phyloP scores from a whole-genome alignment of 2,113 vertebrate genomes.

The Theristicus caerulescens region DNA sequence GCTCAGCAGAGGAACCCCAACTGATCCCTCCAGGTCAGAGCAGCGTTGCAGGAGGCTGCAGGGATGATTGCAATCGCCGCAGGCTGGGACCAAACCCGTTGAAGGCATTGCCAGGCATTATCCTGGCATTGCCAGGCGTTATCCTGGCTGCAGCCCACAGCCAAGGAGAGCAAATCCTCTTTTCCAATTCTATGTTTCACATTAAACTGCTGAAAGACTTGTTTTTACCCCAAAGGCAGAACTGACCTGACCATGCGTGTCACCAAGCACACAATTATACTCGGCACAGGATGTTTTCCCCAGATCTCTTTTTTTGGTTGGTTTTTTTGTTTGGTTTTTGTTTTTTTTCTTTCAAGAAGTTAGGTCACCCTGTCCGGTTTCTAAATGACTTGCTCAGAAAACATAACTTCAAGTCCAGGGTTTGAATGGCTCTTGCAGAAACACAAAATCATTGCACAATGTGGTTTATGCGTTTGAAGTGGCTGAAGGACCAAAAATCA shows the following conservation, averaged over 20 bases:
- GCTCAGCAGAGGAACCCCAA: too few species aligned
- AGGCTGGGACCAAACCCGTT: background rate
- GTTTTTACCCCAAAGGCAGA: background rate
- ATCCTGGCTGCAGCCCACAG: background rate
- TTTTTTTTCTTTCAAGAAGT: background rate
- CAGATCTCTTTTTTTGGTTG: background rate
- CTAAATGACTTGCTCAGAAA: constrained; percentile 38
- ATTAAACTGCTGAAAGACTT: background rate
- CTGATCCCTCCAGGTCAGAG: too few species aligned
- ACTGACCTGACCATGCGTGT: background rate
- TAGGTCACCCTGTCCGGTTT: background rate
- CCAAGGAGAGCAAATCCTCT: background rate
- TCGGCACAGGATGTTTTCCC: background rate
- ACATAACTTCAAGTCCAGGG: background rate
- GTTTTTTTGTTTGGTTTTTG: too few species aligned
- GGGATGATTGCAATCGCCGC: background rate
- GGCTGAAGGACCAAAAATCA: background rate
- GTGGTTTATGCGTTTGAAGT: background rate
- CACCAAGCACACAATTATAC: background rate
- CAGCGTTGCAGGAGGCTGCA: background rate
- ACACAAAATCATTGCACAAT: background rate
- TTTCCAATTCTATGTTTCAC: background rate
- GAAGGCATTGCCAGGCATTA: background rate
- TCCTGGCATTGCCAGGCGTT: too few species aligned
- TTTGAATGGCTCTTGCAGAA: background rate